These are phyloP conservation scores for Clunio marinus DNA, from an alignment of 2,888 invertebrate species.

Conservation along the genomic window DNA sequence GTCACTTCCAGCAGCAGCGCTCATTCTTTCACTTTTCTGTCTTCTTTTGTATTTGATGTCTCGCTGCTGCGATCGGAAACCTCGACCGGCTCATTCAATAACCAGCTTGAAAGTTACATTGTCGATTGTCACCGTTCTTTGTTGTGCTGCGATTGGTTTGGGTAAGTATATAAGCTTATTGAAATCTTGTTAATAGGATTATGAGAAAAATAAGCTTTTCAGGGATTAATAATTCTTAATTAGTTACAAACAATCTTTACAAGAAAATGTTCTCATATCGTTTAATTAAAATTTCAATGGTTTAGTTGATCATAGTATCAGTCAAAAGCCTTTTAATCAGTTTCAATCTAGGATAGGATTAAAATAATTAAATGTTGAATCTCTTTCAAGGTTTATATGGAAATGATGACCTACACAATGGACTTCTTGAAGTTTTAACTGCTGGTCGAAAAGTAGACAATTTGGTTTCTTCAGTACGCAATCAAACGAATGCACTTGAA, in stretches of 20 bases:
- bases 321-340: neutral
- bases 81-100: conserved; percentile 81
- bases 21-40: conserved; percentile 83
- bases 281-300: too few species aligned
- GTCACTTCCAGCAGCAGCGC: conserved; percentile 88
- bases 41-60: conserved; percentile 89
- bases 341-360: neutral
- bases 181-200: too few species aligned
- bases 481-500: conserved; percentile 76
- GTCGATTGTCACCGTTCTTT: conserved; percentile 77
- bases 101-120: conserved; percentile 78
- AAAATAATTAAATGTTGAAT: conserved; percentile 11
- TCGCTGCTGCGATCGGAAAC: conserved; percentile 92
- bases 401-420: conserved; percentile 91
- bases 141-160: conserved; percentile 84
- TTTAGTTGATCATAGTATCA: too few species aligned
- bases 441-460: conserved; percentile 78
- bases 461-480: conserved; percentile 72
- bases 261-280: too few species aligned
- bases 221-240: too few species aligned
- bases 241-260: too few species aligned
- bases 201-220: too few species aligned
- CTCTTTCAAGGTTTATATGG: conserved; percentile 68
- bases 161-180: conserved; percentile 55
- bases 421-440: conserved; percentile 72